These are phyloP conservation scores for Caenorhabditis brenneri DNA, from an alignment of 1,140 invertebrate species.

Conservation along the genomic window DNA sequence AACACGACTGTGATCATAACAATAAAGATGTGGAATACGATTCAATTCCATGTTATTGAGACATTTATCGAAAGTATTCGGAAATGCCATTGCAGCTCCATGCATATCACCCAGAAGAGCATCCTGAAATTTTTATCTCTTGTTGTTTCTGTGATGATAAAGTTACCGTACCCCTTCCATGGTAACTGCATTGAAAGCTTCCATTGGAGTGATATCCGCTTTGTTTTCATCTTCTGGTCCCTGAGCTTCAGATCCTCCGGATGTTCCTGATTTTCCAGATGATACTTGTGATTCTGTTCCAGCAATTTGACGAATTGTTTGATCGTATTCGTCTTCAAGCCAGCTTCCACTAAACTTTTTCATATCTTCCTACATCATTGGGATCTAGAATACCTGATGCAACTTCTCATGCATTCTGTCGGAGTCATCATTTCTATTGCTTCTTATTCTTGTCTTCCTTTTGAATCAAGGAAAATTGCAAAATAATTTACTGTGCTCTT, in stretches of 20 bases:
- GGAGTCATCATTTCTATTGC: background rate
- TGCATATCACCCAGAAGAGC: background rate
- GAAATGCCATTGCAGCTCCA: background rate
- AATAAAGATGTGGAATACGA: conserved; percentile 20
- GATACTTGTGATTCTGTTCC: background rate
- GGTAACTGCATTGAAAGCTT: conserved; percentile 4
- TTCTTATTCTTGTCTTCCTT: background rate
- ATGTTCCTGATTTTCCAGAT: background rate
- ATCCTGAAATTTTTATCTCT: background rate
- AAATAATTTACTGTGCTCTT: no score
- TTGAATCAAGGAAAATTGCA: no score
- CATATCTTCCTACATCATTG: background rate
- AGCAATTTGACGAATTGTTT: background rate
- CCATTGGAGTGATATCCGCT: background rate
- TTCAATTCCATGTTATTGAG: conserved; percentile 25
- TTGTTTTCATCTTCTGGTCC: background rate
- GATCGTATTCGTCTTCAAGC: background rate
- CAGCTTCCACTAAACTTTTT: background rate
- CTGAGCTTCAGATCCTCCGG: background rate
- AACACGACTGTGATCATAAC: conserved; percentile 7
- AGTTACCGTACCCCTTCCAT: background rate
- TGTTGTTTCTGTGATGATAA: background rate
- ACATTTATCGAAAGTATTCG: background rate
- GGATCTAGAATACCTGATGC: background rate
- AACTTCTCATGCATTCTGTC: background rate